Evolutionary conservation across 2,797 vertebrate genomes (phyloP).

Genomic region (Neostethus bicornis): DNA sequence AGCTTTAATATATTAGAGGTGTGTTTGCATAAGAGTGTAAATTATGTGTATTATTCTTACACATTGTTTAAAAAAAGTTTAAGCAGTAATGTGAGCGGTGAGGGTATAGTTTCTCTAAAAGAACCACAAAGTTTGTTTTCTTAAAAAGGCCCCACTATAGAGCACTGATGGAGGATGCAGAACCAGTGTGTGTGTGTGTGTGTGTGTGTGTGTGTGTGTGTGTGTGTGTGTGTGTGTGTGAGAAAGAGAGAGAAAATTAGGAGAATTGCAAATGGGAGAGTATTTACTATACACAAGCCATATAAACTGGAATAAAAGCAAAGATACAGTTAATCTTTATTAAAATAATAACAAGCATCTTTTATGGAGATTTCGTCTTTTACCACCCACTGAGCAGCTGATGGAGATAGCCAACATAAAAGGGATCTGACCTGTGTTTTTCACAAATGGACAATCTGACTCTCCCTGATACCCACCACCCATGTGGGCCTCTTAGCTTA

Average conservation of each 20-base stretch:
- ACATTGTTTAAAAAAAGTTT: slow-evolving; percentile 47
- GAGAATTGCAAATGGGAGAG: too few species aligned
- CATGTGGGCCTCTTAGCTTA: slow-evolving; percentile 71
- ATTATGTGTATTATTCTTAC: slow-evolving; percentile 64
- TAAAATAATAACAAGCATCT: slow-evolving; percentile 33
- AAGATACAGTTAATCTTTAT: slow-evolving; percentile 50
- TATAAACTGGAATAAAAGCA: slow-evolving; percentile 35
- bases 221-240: too few species aligned
- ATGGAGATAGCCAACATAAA: slow-evolving; percentile 65
- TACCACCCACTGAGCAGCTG: slow-evolving; percentile 69
- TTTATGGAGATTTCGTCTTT: slow-evolving; percentile 43
- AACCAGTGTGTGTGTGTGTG: slow-evolving; percentile 24
- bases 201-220: slow-evolving; percentile 18
- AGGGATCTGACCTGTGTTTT: slow-evolving; percentile 54
- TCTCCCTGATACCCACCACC: slow-evolving; percentile 54
- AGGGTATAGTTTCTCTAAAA: slow-evolving; percentile 64
- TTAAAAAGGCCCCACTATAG: slow-evolving; percentile 61
- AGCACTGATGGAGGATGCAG: slow-evolving; percentile 53
- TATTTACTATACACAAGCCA: too few species aligned
- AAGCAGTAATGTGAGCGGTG: slow-evolving; percentile 65
- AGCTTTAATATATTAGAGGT: slow-evolving; percentile 15
- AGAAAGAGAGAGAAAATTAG: not conserved
- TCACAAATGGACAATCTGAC: slow-evolving; percentile 59
- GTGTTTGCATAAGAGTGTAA: slow-evolving; percentile 21
- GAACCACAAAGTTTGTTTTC: slow-evolving; percentile 72